Evolutionary conservation across 1,140 invertebrate genomes (phyloP).

Genomic region (Drosophila oshimai): DNA sequence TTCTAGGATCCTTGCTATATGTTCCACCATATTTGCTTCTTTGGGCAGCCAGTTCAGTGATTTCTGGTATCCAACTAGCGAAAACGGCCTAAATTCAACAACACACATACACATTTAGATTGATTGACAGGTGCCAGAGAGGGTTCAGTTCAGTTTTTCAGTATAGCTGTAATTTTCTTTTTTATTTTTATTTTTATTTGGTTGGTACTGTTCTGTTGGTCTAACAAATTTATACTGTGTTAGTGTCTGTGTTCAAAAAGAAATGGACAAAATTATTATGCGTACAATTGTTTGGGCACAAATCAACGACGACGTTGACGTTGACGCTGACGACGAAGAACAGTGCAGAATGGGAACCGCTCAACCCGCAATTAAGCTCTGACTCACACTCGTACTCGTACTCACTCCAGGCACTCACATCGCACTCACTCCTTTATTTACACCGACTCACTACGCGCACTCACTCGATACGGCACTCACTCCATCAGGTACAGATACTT

Average conservation of each 20-base stretch:
- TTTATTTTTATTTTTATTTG: not conserved
- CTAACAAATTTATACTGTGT: slow-evolving; percentile 19
- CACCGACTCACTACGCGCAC: slow-evolving; percentile 10
- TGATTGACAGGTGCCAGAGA: slow-evolving; percentile 42
- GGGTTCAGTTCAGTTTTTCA: slow-evolving; percentile 18
- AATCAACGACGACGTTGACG: slow-evolving; percentile 32
- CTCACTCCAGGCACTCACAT: slow-evolving; percentile 7
- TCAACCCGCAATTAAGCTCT: slow-evolving; percentile 19
- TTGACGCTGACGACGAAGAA: slow-evolving; percentile 34
- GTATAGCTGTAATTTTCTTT: slow-evolving; percentile 8
- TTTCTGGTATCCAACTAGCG: slow-evolving; percentile 99
- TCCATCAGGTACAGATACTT: slow-evolving; percentile 22
- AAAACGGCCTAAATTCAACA: slow-evolving; percentile 93
- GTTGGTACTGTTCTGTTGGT: slow-evolving; percentile 16
- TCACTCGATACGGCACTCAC: not conserved
- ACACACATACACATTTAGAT: slow-evolving; percentile 81
- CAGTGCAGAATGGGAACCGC: slow-evolving; percentile 45
- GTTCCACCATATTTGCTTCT: slow-evolving; percentile 98
- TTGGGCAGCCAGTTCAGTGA: slow-evolving; percentile 98
- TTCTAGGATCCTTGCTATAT: slow-evolving; percentile 98
- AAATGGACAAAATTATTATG: slow-evolving; percentile 47
- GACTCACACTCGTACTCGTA: slow-evolving; percentile 4
- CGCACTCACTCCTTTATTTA: slow-evolving; percentile 19
- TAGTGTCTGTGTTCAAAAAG: slow-evolving; percentile 27
- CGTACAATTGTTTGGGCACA: slow-evolving; percentile 23